Percentiles rank a stretch among this genome's conserved stretches.
These are phyloP conservation scores for Alectura lathami DNA, from an alignment of 2,113 vertebrate genomes.

Conservation along the genomic window DNA sequence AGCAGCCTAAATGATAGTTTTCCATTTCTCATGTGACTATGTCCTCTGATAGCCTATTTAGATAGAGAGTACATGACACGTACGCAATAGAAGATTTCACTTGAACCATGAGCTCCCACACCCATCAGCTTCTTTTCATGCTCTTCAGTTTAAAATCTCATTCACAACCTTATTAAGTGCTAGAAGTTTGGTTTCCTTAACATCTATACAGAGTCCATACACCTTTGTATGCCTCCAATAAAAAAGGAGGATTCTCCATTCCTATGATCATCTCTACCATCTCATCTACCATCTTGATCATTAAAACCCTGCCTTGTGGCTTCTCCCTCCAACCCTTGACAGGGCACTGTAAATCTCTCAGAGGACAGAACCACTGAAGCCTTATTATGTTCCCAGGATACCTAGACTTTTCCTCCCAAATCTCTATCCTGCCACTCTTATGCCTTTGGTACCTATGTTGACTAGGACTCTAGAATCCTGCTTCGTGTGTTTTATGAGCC, in stretches of 20 bases:
- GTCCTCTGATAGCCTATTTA: not conserved
- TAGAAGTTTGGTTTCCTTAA: not conserved
- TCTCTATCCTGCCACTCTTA: not conserved
- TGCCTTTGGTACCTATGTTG: not conserved
- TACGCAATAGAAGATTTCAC: not conserved
- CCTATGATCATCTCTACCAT: not conserved
- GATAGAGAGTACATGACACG: not conserved
- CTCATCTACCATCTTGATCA: not conserved
- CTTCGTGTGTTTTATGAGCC: not conserved
- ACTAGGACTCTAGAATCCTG: not conserved
- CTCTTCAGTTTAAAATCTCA: not conserved
- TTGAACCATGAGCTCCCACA: not conserved
- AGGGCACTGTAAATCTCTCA: not conserved
- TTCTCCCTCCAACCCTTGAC: not conserved
- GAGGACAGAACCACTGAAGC: not conserved
- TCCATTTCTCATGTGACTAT: not conserved
- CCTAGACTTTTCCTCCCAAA: not conserved
- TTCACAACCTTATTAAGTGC: not conserved
- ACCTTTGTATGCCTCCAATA: not conserved
- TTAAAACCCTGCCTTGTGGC: not conserved
- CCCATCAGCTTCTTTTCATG: not conserved
- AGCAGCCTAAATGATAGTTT: not conserved
- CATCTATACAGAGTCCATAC: not conserved
- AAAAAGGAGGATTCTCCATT: not conserved
- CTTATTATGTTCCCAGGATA: not conserved